Base-by-base conservation (phyloP, 2,888 invertebrate species). In the Amblyjoppa fuscipennis region DNA sequence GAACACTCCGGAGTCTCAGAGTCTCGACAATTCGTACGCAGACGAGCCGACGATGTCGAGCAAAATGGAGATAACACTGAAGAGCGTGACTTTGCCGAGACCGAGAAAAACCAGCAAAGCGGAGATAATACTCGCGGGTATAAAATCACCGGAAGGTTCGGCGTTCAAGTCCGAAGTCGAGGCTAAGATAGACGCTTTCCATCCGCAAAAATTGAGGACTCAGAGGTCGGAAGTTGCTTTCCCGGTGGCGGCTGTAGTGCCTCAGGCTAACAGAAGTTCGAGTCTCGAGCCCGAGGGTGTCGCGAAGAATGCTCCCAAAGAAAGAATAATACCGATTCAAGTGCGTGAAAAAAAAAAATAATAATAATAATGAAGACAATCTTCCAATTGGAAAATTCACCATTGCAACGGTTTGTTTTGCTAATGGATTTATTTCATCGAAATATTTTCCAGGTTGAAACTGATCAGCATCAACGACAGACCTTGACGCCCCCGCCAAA, bases 271-370 rank as follows among this genome's bases (percentile, higher is more conserved):
- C 88, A 93, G 92, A 80, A 95, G 96, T 88, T 95, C 96, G 31
- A 95, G 96, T 75, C 90, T 96, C 79, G 96, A 96, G 90, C 96
- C 96, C 6, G 95, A 95, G 87, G 88, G 89, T 28, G 91, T 90
- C 73, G 89, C 78, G 1, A 83, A 78, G 49, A 81, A 61, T 38
- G 34, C 78, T 4, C 94, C 95, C 0, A 96, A 95, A 88, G 97
- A 97, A 93, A 95, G 96, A 89, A 96, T 97, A 89, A 97, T 97
- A 91, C 96, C 97, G 56, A 96, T 97, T 90, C 93, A 94, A 85
- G 94, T 93, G 82, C 34, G 66, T 51, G 66, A 49, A 16, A 49
- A 49, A 16, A 49, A 45, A 13, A 41, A 7, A 41, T 3, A 41
- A 41, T 3, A 41, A 41, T 20, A 5, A 5, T 1, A 41, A 7